phyloP scores from a whole-genome alignment of 1,140 invertebrate genomes.

The Polypedilum vanderplanki region DNA sequence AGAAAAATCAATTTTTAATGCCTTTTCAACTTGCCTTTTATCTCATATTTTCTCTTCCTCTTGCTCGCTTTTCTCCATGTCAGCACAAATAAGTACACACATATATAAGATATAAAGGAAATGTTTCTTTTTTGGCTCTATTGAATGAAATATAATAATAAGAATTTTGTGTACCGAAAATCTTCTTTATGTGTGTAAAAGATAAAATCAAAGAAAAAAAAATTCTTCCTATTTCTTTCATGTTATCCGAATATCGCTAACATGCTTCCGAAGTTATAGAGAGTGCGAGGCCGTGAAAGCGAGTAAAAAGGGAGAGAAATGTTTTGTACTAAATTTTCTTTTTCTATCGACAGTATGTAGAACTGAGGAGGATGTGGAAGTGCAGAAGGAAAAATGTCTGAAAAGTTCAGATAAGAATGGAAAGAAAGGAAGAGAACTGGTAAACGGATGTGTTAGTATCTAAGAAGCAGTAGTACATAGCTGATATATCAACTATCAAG shows the following conservation, averaged over 20 bases:
- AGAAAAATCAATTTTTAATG: slow-evolving; percentile 11
- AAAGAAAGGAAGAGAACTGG: neutral
- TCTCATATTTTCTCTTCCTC: neutral
- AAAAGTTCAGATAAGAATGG: slow-evolving; percentile 26
- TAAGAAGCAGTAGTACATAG: neutral
- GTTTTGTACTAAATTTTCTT: neutral
- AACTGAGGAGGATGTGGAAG: neutral
- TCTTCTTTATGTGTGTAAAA: neutral
- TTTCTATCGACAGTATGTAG: neutral
- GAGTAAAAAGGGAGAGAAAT: neutral
- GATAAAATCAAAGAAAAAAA: too few relatives aligned
- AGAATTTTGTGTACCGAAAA: slow-evolving; percentile 4
- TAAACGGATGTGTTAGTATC: neutral
- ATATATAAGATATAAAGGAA: neutral
- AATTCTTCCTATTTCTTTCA: too few relatives aligned
- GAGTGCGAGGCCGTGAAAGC: neutral
- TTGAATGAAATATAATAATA: neutral
- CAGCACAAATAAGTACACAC: too few relatives aligned
- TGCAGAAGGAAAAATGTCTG: slow-evolving; percentile 21
- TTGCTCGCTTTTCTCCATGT: too few relatives aligned
- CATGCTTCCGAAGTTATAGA: neutral
- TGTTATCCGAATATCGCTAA: neutral
- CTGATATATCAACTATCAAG: too few relatives aligned
- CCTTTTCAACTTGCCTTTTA: neutral
- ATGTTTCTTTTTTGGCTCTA: neutral